Percentiles rank a stretch among this genome's conserved stretches.
phyloP scores from a whole-genome alignment of 2,888 invertebrate genomes.

The Brachypalpus laphriformis region DNA sequence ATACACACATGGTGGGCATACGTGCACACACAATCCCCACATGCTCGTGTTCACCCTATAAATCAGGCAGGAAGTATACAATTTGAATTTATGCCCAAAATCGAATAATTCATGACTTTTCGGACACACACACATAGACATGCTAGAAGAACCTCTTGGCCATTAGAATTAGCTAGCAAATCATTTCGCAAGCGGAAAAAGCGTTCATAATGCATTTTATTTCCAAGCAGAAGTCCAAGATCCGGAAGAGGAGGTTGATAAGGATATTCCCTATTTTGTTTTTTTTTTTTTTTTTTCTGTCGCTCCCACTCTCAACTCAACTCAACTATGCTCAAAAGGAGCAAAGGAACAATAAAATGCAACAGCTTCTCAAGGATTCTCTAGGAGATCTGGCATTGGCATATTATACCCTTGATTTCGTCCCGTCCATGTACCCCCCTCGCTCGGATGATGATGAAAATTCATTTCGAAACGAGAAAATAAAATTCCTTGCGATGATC shows the following conservation, averaged over 20 bases:
- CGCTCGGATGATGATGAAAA: conserved; percentile 56
- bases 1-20: background rate
- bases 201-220: conserved; percentile 63
- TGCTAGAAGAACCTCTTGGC: conserved; percentile 11
- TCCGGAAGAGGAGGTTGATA: conserved; percentile 32
- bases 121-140: conserved; percentile 31
- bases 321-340: conserved; percentile 1
- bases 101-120: conserved; percentile 72
- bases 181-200: conserved; percentile 58
- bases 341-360: conserved; percentile 60
- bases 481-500: conserved; percentile 61
- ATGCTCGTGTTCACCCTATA: conserved; percentile 53
- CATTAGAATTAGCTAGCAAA: conserved; percentile 68
- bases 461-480: conserved; percentile 66
- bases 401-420: conserved; percentile 31
- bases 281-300: conserved; percentile 12
- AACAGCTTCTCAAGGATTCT: conserved; percentile 65
- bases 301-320: background rate
- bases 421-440: background rate
- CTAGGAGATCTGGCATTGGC: conserved; percentile 42
- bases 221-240: background rate
- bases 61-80: conserved; percentile 62
- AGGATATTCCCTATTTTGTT: conserved; percentile 46
- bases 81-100: conserved; percentile 71
- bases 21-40: background rate